These are phyloP conservation scores for Cetonia aurata DNA, from an alignment of 2,888 invertebrate species.

Conservation along the genomic window DNA sequence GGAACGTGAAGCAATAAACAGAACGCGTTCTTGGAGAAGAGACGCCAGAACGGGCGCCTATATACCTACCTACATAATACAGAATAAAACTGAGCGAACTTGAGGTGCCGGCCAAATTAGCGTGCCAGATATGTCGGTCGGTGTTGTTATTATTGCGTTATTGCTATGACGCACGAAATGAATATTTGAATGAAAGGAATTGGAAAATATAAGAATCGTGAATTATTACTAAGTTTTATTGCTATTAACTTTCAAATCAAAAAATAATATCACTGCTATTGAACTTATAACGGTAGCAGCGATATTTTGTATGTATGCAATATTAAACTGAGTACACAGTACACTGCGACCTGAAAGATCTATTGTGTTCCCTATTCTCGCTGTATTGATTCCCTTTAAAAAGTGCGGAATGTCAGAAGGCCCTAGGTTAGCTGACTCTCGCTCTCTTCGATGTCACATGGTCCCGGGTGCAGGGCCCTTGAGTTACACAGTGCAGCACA, in stretches of 20 bases:
- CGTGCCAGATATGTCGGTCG: constrained; percentile 36
- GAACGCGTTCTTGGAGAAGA: constrained; percentile 26
- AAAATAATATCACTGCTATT: too few relatives aligned
- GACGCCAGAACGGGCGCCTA: constrained; percentile 26
- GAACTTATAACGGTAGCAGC: too few relatives aligned
- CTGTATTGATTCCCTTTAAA: too few relatives aligned
- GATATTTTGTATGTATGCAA: background rate
- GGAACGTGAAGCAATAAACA: too few relatives aligned
- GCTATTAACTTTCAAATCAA: background rate
- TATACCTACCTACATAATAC: constrained; percentile 25
- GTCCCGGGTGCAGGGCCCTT: too few relatives aligned
- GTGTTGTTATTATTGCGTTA: constrained; percentile 36
- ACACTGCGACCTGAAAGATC: too few relatives aligned
- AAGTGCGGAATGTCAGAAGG: too few relatives aligned
- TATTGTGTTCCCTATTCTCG: too few relatives aligned
- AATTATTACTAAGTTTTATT: background rate
- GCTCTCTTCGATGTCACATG: too few relatives aligned
- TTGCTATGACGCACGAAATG: constrained; percentile 29
- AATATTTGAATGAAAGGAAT: constrained; percentile 20
- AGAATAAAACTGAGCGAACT: constrained; percentile 29
- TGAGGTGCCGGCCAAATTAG: constrained; percentile 33
- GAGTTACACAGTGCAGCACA: too few relatives aligned
- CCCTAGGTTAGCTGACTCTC: too few relatives aligned
- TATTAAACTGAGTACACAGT: too few relatives aligned
- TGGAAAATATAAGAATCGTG: background rate